A percentile compares a stretch with the other conserved stretches of the same genome.
Evolutionary conservation across 2,113 vertebrate species (phyloP).

Genomic region (Carassius gibelio): DNA sequence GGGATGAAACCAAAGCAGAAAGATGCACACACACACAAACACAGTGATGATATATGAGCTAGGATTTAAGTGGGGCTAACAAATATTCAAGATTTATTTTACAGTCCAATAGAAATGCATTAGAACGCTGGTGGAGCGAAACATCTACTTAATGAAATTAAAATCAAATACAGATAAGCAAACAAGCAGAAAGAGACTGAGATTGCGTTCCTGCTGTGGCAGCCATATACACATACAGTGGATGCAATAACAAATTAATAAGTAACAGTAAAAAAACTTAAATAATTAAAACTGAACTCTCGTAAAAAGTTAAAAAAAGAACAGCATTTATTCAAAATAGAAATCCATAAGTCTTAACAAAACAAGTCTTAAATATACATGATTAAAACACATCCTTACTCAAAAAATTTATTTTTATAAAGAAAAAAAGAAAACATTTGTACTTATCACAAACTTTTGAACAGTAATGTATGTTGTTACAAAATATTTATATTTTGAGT

Average conservation of each 20-base stretch:
- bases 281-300: not conserved
- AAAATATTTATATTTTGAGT: no score
- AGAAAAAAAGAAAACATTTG: no score
- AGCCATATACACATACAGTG: not conserved
- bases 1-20: conserved; percentile 28
- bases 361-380: no score
- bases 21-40: not conserved
- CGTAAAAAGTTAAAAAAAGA: not conserved
- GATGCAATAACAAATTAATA: not conserved
- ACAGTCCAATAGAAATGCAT: conserved; percentile 11
- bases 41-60: conserved; percentile 19
- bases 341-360: no score
- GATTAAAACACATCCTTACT: no score
- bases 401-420: no score
- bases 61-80: not conserved
- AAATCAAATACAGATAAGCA: conserved; percentile 7
- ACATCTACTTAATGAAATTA: conserved; percentile 15
- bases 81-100: conserved; percentile 22
- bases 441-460: no score
- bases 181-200: not conserved
- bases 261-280: not conserved
- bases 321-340: not conserved
- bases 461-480: no score
- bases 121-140: conserved; percentile 7
- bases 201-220: not conserved